Evolutionary conservation across 2,113 vertebrate genomes (phyloP), one percentile per base, ranked within the genome.

Genomic region (Anolis carolinensis): DNA sequence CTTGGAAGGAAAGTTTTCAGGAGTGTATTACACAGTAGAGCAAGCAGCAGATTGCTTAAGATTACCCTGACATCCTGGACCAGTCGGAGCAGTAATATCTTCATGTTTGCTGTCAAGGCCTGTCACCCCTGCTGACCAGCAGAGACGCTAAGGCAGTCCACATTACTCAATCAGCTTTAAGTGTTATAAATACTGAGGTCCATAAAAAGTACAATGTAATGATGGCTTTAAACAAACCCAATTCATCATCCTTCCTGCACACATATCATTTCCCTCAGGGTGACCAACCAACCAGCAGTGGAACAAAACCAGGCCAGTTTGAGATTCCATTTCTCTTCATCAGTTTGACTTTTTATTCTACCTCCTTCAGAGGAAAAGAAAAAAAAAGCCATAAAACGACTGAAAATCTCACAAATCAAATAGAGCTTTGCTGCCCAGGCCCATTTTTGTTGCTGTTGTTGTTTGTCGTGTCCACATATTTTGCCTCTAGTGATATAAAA

Each of bases 41-140:
- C 97, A 97, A 95, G 96, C 96, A 97, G 96, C 96, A 97, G 96
- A 98, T 98, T 98, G 97, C 96, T 95, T 96, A 95, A 97, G 97
- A 97, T 97, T 97, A 97, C 95, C 93, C 94, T 87, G 94, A 97
- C 97, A 97, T 97, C 96, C 96, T 95, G 94, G 93, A 93, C 96
- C 94, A 96, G 95, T 95, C 94, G 92, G 93, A 95, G 95, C 93
- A 95, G 96, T 97, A 97, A 97, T 95, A 96, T 96, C 95, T 94
- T 96, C 94, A 96, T 96, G 95, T 96, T 96, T 93, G 96, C 97
- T 97, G 97, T 98, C 97, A 98, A 96, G 96, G 95, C 95, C 97
- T 80, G 97, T 98, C 97, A 97, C 95, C 97, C 94, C 88, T 67
- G 95, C 96, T 97, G 97, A 97, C 97, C 97, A 96, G 95, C 93